phyloP scores from a whole-genome alignment of 2,888 invertebrate species.

The Drosophila buzzatii region DNA sequence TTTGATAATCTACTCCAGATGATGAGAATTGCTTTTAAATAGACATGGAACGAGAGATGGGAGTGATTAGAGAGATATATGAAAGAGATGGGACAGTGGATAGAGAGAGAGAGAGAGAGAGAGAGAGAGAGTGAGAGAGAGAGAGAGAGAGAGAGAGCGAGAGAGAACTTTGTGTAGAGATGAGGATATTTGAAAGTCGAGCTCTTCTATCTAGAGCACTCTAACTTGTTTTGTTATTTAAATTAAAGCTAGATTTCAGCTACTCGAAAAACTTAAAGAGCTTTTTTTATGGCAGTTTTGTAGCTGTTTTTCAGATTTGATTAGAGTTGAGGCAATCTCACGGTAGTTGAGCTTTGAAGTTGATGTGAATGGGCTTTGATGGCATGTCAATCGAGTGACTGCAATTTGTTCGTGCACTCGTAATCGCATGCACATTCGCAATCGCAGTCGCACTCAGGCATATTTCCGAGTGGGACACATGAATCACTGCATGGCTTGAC shows the following conservation, averaged over 20 bases:
- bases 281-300: not conserved
- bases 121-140: not conserved
- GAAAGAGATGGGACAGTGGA: not conserved
- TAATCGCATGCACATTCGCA: constrained; percentile 9
- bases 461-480: constrained; percentile 27
- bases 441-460: constrained; percentile 31
- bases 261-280: constrained; percentile 24
- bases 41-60: not conserved
- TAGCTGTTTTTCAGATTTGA: constrained; percentile 21
- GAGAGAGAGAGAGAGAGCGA: not conserved
- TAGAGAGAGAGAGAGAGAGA: not conserved
- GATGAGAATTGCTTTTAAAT: not conserved
- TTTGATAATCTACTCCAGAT: not conserved
- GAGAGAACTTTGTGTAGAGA: not conserved
- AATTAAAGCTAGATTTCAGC: constrained; percentile 1
- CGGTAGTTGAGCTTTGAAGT: constrained; percentile 32
- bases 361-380: constrained; percentile 25
- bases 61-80: too few species aligned
- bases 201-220: not conserved
- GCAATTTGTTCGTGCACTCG: constrained; percentile 22
- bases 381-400: constrained; percentile 23
- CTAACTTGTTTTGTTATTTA: not conserved
- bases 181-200: not conserved
- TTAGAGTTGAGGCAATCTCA: constrained; percentile 35
- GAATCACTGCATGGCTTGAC: constrained; percentile 30